phyloP scores from a whole-genome alignment of 2,113 vertebrate species.

The Bucco capensis region DNA sequence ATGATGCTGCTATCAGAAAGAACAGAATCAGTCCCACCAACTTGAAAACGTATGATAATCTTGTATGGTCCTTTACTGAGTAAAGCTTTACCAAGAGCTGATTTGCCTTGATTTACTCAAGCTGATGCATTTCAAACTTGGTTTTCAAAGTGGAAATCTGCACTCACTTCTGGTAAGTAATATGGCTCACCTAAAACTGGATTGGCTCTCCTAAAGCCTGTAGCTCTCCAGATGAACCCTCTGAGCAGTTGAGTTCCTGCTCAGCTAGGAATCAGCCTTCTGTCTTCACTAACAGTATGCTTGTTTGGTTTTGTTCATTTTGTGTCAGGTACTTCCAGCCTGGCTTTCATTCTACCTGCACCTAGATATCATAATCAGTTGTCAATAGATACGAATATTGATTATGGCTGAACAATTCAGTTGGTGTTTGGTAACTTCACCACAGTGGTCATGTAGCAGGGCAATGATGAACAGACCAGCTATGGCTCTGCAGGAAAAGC shows the following conservation, averaged over 20 bases:
- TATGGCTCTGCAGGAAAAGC: not conserved
- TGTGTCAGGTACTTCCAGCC: rapidly evolving
- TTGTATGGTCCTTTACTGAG: not conserved
- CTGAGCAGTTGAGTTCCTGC: not conserved
- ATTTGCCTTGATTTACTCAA: not conserved
- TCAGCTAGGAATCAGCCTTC: not conserved
- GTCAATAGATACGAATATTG: not conserved
- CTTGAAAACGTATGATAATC: not conserved
- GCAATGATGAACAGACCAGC: not conserved
- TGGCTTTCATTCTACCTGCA: not conserved
- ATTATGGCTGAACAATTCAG: not conserved
- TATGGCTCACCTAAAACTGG: not conserved
- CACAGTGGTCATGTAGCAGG: not conserved
- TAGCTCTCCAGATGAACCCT: not conserved
- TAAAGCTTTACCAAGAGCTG: not conserved
- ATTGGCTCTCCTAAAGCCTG: not conserved
- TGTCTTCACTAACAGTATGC: not conserved
- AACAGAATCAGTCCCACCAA: not conserved
- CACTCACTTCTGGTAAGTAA: not conserved
- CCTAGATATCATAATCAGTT: not conserved
- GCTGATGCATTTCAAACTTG: not conserved
- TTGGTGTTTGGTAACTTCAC: not conserved
- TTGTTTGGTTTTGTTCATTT: not conserved
- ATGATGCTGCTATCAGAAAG: not conserved
- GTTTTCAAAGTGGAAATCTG: not conserved